Percentiles rank a stretch among this genome's conserved stretches.
Evolutionary conservation across 2,888 invertebrate genomes (phyloP).

Genomic region (Minunthozetes semirufus): DNA sequence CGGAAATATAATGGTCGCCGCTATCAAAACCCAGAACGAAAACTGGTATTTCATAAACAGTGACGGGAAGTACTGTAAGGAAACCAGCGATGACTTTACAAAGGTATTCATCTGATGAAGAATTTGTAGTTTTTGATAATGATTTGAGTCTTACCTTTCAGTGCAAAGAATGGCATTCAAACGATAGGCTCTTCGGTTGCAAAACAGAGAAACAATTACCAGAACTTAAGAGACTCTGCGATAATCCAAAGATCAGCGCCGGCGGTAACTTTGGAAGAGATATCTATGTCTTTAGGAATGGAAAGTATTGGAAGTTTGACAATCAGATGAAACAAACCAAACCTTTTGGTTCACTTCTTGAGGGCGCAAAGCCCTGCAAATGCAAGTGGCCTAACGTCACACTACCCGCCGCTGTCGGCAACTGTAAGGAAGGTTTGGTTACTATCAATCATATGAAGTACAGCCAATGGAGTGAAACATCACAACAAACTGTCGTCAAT

Average conservation of each 20-base stretch:
- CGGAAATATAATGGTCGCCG: not conserved
- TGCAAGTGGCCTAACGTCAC: not conserved
- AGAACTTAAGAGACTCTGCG: not conserved
- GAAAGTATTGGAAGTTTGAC: conserved; percentile 17
- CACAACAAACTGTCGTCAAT: not conserved
- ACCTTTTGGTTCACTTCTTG: not conserved
- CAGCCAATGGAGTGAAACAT: not conserved
- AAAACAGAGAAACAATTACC: not conserved
- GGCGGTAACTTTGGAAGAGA: not conserved
- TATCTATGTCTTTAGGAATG: conserved; percentile 8
- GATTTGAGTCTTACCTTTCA: not conserved
- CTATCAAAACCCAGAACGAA: not conserved
- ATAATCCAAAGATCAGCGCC: not conserved
- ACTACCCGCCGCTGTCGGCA: not conserved
- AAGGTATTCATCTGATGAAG: not conserved
- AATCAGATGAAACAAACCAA: not conserved
- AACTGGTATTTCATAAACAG: conserved; percentile 21
- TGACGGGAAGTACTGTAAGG: conserved; percentile 14
- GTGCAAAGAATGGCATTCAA: conserved; percentile 9
- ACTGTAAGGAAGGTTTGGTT: not conserved
- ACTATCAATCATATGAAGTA: not conserved
- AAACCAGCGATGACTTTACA: not conserved
- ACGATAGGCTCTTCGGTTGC: not conserved
- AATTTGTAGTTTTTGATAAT: not conserved
- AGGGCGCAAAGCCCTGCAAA: not conserved